Evolutionary conservation across 2,888 invertebrate genomes (phyloP).

Genomic region (Ennomos fuscantarius): DNA sequence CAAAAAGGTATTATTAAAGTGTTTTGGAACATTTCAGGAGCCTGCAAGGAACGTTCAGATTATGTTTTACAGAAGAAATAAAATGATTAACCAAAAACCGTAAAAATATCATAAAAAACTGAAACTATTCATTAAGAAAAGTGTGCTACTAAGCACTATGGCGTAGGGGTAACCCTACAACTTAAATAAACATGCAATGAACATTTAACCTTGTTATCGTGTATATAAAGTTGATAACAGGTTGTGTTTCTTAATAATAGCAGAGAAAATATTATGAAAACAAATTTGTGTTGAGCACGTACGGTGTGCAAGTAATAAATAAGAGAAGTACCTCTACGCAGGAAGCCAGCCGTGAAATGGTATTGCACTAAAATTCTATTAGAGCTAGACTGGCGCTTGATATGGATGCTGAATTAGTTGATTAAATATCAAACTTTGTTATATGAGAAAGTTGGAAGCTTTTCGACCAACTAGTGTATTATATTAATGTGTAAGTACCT

Average conservation of each 20-base stretch:
- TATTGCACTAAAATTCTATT: conserved; percentile 73
- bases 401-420: conserved; percentile 6
- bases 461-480: too few relatives aligned
- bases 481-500: too few relatives aligned
- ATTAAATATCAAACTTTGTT: not conserved
- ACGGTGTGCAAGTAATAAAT: conserved; percentile 81
- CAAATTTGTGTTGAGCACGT: conserved; percentile 84
- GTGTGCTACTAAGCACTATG: too few relatives aligned
- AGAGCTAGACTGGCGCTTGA: conserved; percentile 32
- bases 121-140: too few relatives aligned
- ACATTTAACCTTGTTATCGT: conserved; percentile 46
- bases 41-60: too few relatives aligned
- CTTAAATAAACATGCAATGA: too few relatives aligned
- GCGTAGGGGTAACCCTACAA: too few relatives aligned
- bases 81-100: too few relatives aligned
- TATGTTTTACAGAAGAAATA: too few relatives aligned
- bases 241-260: conserved; percentile 56
- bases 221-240: conserved; percentile 51
- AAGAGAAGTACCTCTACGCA: conserved; percentile 63
- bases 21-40: too few relatives aligned
- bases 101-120: too few relatives aligned
- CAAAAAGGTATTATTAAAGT: too few relatives aligned
- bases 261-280: conserved; percentile 82
- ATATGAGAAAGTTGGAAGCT: not conserved
- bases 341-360: conserved; percentile 69